Conservation (phyloP, 2,888 invertebrate genomes). For the Plusia festucae region DNA sequence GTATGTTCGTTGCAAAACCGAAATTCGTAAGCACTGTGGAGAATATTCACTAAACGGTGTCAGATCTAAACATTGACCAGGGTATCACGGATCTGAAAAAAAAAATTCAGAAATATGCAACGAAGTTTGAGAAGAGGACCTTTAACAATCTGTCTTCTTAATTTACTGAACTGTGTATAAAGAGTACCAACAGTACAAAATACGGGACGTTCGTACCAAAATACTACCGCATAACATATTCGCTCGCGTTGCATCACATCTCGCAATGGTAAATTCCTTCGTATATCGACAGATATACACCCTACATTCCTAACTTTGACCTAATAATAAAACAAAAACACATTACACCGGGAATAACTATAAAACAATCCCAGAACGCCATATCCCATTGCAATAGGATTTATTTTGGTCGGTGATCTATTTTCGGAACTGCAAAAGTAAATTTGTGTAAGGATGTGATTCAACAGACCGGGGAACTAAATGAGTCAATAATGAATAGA, state of each 20-base stretch:
- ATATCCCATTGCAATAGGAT: constrained; percentile 22
- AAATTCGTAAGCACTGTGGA: too few relatives aligned
- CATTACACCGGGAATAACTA: constrained; percentile 1
- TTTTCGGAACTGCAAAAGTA: constrained; percentile 28
- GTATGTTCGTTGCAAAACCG: too few relatives aligned
- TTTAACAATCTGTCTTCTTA: too few relatives aligned
- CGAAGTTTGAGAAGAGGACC: too few relatives aligned
- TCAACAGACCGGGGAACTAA: constrained; percentile 16
- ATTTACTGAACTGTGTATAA: too few relatives aligned
- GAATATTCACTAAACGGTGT: too few relatives aligned
- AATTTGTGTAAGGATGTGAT: constrained; percentile 38
- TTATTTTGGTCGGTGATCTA: constrained; percentile 36
- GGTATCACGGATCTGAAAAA: too few relatives aligned
- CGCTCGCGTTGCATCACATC: background rate
- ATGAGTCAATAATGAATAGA: constrained; percentile 23
- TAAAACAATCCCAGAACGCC: constrained; percentile 15
- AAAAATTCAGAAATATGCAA: too few relatives aligned
- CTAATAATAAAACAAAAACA: constrained; percentile 13
- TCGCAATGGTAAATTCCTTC: background rate
- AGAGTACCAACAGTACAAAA: too few relatives aligned
- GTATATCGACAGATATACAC: background rate
- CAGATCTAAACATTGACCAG: too few relatives aligned
- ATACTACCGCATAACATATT: background rate
- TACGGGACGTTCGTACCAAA: background rate
- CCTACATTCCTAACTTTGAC: constrained; percentile 9